These are phyloP conservation scores for Acholoe squamosa DNA, from an alignment of 2,888 invertebrate genomes.

Conservation along the genomic window DNA sequence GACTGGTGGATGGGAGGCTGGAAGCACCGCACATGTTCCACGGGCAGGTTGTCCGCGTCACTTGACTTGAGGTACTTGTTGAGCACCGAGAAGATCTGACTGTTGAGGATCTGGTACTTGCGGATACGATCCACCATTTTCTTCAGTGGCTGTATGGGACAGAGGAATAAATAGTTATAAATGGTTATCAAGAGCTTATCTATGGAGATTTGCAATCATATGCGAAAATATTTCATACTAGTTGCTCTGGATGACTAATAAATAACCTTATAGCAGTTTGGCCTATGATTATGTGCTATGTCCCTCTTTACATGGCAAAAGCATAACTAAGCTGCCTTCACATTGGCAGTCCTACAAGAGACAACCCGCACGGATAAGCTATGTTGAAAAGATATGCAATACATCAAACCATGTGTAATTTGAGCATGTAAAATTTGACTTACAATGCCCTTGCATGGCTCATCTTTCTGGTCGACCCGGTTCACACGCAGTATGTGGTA, in stretches of 20 bases:
- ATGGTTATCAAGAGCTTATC: too few species aligned
- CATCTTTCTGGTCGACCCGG: conserved; percentile 97
- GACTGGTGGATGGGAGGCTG: conserved; percentile 90
- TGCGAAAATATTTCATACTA: too few species aligned
- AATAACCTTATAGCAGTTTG: too few species aligned
- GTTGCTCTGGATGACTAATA: too few species aligned
- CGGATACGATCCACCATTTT: conserved; percentile 98
- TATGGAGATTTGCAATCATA: too few species aligned
- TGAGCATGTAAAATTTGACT: conserved; percentile 84
- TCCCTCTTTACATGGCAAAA: too few species aligned
- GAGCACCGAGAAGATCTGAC: conserved; percentile 97
- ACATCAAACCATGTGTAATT: too few species aligned
- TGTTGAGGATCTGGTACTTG: conserved; percentile 98
- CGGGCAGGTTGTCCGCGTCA: conserved; percentile 89
- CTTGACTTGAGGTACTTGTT: conserved; percentile 94
- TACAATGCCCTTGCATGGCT: conserved; percentile 96
- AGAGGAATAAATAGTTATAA: background rate
- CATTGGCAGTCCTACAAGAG: too few species aligned
- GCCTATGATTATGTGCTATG: too few species aligned
- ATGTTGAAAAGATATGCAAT: too few species aligned
- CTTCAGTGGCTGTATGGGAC: conserved; percentile 90
- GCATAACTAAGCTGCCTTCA: too few species aligned
- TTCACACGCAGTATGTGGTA: conserved; percentile 98
- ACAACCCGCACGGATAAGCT: too few species aligned
- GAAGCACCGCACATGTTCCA: conserved; percentile 98